Conservation (phyloP, 2,888 invertebrate species). For the Tiphia femorata region DNA sequence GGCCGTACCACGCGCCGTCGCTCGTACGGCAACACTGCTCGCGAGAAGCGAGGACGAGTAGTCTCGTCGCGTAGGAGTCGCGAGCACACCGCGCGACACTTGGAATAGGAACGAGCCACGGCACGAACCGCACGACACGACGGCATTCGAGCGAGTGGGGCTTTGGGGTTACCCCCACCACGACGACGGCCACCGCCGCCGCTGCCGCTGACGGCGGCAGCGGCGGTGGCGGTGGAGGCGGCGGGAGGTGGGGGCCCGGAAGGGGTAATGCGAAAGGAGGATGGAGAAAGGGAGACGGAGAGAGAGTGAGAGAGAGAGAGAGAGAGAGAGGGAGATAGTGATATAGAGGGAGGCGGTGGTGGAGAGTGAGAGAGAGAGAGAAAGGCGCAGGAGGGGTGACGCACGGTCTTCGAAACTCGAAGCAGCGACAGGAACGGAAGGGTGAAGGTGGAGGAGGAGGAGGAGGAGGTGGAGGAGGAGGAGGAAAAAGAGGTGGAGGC, state of each 20-base stretch:
- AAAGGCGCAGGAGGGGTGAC: constrained; percentile 27
- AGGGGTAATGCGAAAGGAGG: constrained; percentile 19
- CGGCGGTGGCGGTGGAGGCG: constrained; percentile 25
- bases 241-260: constrained; percentile 16
- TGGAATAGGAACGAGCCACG: constrained; percentile 25
- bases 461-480: constrained; percentile 27
- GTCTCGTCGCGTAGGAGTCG: too few species aligned
- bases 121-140: constrained; percentile 62
- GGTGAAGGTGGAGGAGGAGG: not conserved
- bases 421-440: constrained; percentile 12
- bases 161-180: constrained; percentile 58
- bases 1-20: not conserved
- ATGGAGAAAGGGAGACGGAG: constrained; percentile 21
- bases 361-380: constrained; percentile 12
- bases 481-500: too few species aligned
- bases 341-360: too few species aligned
- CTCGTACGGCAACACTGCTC: not conserved
- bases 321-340: constrained; percentile 14
- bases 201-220: constrained; percentile 14
- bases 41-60: constrained; percentile 1
- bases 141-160: constrained; percentile 65
- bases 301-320: constrained; percentile 16
- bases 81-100: constrained; percentile 3
- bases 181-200: constrained; percentile 21
- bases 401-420: constrained; percentile 23